Evolutionary conservation across 2,113 vertebrate genomes (phyloP).

Genomic region (Amphiprion percula): DNA sequence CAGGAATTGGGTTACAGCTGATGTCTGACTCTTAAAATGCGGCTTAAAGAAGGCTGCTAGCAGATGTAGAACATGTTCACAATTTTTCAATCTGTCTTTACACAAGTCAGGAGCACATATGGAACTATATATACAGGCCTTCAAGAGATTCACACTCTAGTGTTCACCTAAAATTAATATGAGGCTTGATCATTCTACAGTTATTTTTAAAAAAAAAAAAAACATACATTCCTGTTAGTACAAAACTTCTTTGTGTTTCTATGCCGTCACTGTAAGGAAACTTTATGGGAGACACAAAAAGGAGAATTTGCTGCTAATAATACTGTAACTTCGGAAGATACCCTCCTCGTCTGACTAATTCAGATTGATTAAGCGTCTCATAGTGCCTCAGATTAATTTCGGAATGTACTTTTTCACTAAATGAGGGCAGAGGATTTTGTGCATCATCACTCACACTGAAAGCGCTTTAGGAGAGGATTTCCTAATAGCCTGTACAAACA

Average conservation of each 20-base stretch:
- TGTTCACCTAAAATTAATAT: background rate
- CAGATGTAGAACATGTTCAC: background rate
- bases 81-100: too few relatives aligned
- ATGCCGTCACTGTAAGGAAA: slow-evolving; percentile 6
- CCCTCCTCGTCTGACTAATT: slow-evolving; percentile 2
- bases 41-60: background rate
- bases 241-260: background rate
- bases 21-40: background rate
- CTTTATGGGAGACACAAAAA: background rate
- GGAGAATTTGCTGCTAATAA: slow-evolving; percentile 20
- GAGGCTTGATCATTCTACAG: background rate
- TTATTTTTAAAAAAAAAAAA: background rate
- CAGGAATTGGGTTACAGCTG: background rate
- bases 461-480: background rate
- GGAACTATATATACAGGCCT: background rate
- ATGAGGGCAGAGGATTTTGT: slow-evolving; percentile 15
- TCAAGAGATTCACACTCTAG: background rate
- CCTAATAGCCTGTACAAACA: background rate
- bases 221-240: background rate
- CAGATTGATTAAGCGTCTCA: background rate
- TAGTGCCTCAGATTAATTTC: background rate
- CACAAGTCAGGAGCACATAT: too few relatives aligned
- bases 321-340: background rate
- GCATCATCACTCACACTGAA: background rate
- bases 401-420: slow-evolving; percentile 2